These are phyloP conservation scores for Paratilapia polleni DNA, from an alignment of 2,113 vertebrate species.

Conservation along the genomic window DNA sequence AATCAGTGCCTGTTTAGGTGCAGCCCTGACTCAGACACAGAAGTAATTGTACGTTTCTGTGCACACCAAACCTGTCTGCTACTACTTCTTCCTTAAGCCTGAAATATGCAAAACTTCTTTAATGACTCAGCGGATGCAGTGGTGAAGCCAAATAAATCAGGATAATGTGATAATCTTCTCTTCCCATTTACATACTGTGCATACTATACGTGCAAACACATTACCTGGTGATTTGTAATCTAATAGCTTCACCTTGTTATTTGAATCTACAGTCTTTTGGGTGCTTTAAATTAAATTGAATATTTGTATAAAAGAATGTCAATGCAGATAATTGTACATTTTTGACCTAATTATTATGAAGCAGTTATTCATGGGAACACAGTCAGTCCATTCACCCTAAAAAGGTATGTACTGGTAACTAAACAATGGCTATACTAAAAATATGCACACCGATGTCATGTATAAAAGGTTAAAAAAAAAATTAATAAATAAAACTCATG, in stretches of 20 bases:
- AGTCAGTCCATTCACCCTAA: too few species aligned
- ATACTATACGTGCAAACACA: background rate
- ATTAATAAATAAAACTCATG: too few species aligned
- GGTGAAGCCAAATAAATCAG: background rate
- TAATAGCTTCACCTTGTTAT: background rate
- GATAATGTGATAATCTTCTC: background rate
- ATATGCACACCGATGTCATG: too few species aligned
- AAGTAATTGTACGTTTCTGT: slow-evolving; percentile 22
- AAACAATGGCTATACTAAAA: too few species aligned
- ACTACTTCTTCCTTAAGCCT: background rate
- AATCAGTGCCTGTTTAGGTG: background rate
- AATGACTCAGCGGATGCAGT: background rate
- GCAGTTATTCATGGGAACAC: too few species aligned
- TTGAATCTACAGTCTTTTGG: background rate
- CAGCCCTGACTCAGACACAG: slow-evolving; percentile 33
- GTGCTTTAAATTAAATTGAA: background rate
- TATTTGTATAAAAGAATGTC: background rate
- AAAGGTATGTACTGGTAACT: too few species aligned
- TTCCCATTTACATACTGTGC: background rate
- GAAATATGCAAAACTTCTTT: background rate
- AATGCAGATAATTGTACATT: background rate
- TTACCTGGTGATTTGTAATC: background rate
- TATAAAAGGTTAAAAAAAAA: too few species aligned
- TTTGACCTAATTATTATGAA: too few species aligned
- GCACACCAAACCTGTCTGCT: background rate